Conservation (phyloP, 2,888 invertebrate genomes). For the Drosophila aldrichi region DNA sequence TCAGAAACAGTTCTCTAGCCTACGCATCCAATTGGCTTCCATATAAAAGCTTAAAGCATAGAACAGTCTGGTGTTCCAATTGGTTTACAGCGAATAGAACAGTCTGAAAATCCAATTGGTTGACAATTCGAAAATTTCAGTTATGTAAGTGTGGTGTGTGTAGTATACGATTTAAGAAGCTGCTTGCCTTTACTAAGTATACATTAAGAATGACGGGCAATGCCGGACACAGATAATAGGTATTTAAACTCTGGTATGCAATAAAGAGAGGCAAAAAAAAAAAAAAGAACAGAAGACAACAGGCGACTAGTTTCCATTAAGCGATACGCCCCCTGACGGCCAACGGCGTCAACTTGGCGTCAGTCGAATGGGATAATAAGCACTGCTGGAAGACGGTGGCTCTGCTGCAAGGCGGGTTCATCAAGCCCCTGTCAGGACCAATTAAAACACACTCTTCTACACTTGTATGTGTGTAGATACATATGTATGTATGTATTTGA, state of each 20-base stretch:
- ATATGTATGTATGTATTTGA: not conserved
- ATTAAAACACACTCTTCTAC: slow-evolving; percentile 16
- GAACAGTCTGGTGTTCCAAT: not conserved
- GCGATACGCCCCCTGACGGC: slow-evolving; percentile 65
- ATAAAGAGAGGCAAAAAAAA: slow-evolving; percentile 29
- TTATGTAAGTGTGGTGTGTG: not conserved
- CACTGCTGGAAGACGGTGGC: slow-evolving; percentile 26
- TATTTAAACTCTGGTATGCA: slow-evolving; percentile 52
- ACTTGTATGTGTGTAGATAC: not conserved
- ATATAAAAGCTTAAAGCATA: not conserved
- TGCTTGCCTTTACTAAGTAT: slow-evolving; percentile 3
- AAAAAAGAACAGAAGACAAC: slow-evolving; percentile 36
- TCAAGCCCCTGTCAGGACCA: slow-evolving; percentile 31
- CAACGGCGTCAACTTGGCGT: slow-evolving; percentile 73
- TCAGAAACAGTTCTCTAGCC: slow-evolving; percentile 16
- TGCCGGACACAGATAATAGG: slow-evolving; percentile 28
- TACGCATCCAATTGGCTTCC: not conserved
- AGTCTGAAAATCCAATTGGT: not conserved
- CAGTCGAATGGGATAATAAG: slow-evolving; percentile 68
- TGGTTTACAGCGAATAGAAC: not conserved
- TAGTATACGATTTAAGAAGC: slow-evolving; percentile 2
- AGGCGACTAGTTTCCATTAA: slow-evolving; percentile 73
- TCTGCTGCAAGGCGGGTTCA: slow-evolving; percentile 24
- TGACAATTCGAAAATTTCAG: not conserved
- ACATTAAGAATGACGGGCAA: slow-evolving; percentile 27